Evolutionary conservation across 1,140 invertebrate species (phyloP), one percentile per base, ranked within the genome.

Genomic region (Dryas iulia): DNA sequence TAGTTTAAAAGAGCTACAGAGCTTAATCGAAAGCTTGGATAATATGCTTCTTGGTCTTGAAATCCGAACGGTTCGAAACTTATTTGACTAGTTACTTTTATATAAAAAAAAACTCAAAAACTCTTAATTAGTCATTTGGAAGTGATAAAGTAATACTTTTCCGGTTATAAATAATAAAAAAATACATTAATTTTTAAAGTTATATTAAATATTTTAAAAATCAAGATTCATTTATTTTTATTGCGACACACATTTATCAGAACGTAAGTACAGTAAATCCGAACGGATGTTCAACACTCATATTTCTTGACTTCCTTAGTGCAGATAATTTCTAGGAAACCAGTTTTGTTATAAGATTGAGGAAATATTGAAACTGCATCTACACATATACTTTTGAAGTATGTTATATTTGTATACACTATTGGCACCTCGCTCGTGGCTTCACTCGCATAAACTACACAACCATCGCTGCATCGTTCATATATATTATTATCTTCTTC

Each of bases 21-120:
- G 61, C 52, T 70, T 70, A 64, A 70, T 70, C 61, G 62, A 30
- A 70, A 70, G 65, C 35, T 70, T 39, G 59, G 33, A 30, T 39
- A 56, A 11, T 54, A 23, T 30, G 39, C 30, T 64, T 60, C 26
- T 31, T 53, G 21, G 12, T 54, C 12, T 60, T 54, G 59, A 53
- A 53, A 69, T 14, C 30, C 35, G 33, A 35, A 12, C 21, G 28
- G 39, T 59, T 39, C 28, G 26, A 54, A 28, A 24, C 12, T n/a
- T n/a, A n/a, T n/a, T n/a, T n/a, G n/a, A n/a, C n/a, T n/a, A n/a
- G n/a, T n/a, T n/a, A 59, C 10, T 3, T 59, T 8, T 25, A 23
- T 33, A 14, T 28, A n/a, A 28, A 30, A 30, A 58, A 10, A 1
- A 31, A n/a, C 10, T 12, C 8, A 33, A 10, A 33, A 33, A 33